Percentiles rank a stretch among this genome's conserved stretches.
These are phyloP conservation scores for Tricholaema leucomelas DNA, from an alignment of 2,113 vertebrate species.

Conservation along the genomic window DNA sequence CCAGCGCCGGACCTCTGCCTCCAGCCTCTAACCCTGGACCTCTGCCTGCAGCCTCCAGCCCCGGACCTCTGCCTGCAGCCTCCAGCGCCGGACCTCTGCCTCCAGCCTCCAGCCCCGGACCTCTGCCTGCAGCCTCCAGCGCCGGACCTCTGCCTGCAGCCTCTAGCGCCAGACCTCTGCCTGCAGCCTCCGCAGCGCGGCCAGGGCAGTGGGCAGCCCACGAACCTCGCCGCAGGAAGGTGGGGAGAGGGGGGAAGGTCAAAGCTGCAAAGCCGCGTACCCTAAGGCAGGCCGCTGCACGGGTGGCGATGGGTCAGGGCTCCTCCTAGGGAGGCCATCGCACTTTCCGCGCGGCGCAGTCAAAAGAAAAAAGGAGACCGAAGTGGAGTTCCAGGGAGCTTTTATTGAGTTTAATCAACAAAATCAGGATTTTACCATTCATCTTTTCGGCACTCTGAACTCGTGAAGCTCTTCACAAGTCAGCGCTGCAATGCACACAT, in stretches of 20 bases:
- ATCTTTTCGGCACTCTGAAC: constrained; percentile 52
- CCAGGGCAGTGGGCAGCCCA: no score
- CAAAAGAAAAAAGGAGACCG: not conserved
- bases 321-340: not conserved
- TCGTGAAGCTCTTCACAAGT: constrained; percentile 46
- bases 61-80: no score
- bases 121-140: no score
- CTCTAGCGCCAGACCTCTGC: no score
- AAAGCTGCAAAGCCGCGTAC: not conserved
- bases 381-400: constrained; percentile 78
- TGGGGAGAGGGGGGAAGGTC: not conserved
- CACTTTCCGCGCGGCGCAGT: fast-evolving
- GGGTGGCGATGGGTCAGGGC: no score
- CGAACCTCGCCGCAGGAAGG: not conserved
- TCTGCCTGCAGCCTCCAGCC: no score
- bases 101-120: no score
- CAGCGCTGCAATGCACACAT: not conserved
- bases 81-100: no score
- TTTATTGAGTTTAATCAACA: constrained; percentile 83
- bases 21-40: no score
- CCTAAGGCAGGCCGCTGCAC: not conserved
- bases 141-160: no score
- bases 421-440: constrained; percentile 76
- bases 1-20: no score
- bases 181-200: no score